Evolutionary conservation across 2,797 vertebrate genomes (phyloP).

Genomic region (Muraenolepis orangiensis): DNA sequence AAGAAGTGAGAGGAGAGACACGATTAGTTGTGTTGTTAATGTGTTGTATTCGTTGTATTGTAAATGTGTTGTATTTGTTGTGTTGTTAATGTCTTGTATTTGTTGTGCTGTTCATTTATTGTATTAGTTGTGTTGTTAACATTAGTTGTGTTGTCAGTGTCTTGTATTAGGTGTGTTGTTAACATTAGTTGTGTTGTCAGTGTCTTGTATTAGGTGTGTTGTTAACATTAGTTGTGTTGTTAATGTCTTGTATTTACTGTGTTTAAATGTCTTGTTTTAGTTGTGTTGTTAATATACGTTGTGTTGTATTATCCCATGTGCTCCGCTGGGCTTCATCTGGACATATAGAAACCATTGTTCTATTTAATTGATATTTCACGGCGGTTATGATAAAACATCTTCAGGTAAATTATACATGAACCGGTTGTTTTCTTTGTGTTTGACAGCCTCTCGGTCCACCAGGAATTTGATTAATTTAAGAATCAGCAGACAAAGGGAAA

Average conservation of each 20-base stretch:
- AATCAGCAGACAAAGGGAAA: slow-evolving; percentile 33
- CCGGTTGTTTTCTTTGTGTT: slow-evolving; percentile 60
- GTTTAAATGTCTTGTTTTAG: not conserved
- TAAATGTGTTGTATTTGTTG: too few relatives aligned
- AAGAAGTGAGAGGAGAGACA: too few relatives aligned
- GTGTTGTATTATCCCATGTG: not conserved
- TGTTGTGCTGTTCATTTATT: not conserved
- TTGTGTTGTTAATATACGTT: not conserved
- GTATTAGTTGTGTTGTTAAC: too few relatives aligned
- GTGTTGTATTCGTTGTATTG: too few relatives aligned
- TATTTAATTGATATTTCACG: not conserved
- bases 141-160: too few relatives aligned
- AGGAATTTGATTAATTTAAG: slow-evolving; percentile 76
- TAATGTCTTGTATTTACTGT: too few relatives aligned
- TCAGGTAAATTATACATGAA: slow-evolving; percentile 42
- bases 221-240: too few relatives aligned
- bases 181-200: too few relatives aligned
- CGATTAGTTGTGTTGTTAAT: too few relatives aligned
- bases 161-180: not conserved
- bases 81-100: not conserved
- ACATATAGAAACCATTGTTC: not conserved
- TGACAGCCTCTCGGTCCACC: slow-evolving; percentile 63
- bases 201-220: too few relatives aligned
- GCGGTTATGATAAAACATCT: not conserved
- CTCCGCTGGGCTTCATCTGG: not conserved